Evolutionary conservation across 2,888 invertebrate species (phyloP), one percentile per base, ranked within the genome.

Genomic region (Eustalomyia histrio): DNA sequence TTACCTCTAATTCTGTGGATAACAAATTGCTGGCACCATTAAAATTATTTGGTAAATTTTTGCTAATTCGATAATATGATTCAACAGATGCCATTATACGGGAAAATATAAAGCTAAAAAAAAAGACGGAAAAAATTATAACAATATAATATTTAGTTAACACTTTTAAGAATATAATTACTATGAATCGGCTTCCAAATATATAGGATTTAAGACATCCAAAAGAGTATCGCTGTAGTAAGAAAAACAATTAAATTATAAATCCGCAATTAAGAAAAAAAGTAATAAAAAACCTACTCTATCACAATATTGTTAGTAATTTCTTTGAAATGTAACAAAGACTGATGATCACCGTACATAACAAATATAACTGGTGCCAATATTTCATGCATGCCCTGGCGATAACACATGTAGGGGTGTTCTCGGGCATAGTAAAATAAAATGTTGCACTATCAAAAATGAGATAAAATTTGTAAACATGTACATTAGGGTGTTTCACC

Each of bases 311-410:
- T 83, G 64, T 85, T 84, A 16, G 90, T 87, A 16, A 91, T 91
- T 86, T 94, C 94, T 71, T 90, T 91, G 64, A 93, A 92, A 87
- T 94, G 94, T 64, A 93, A 89, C 85, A 93, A 92, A 5, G 94
- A 92, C 87, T 94, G 93, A 83, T 95, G 94, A 88, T 97, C 97
- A 82, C 93, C 92, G 86, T 94, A 94, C 21, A 96, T 91, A 12
- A 96, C 95, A 87, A 94, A 95, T 33, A 97, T 91, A 63, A 96
- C 89, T 0, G 96, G 96, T 0, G 96, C 97, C 65, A 97, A 90
- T 63, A 97, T 93, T 89, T 97, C 97, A 90, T 97, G 97, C 96
- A 97, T 97, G 21, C 97, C 96, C 92, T 96, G 96, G 53, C 95
- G 92, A 88, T 97, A 96, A 64, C 94, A 94, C 85, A 96, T 92